Evolutionary conservation across 2,797 vertebrate species (phyloP), one percentile per base, ranked within the genome.

Genomic region (Sylvilagus floridanus): DNA sequence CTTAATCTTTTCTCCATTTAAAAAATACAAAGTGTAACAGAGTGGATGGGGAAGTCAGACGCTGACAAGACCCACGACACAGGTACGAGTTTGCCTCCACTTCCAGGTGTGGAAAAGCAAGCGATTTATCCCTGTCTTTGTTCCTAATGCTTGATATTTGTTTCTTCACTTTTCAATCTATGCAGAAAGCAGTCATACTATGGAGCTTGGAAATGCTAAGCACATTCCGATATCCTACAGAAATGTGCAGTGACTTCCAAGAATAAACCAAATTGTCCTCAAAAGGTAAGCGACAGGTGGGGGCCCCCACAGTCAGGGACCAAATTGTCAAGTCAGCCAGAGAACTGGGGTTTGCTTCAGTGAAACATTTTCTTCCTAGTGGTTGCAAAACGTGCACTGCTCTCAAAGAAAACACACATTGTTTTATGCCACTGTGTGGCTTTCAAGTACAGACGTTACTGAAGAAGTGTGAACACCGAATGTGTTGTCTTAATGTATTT

Each of bases 401-500:
- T 96, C 97, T 97, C 93, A 97, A 93, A 97, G 95, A 97, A 98
- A 97, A 97, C 84, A 95, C 94, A 93, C 86, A 79, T 91, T 97
- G 93, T 95, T 98, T 97, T 73, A 96, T 95, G 97, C 97, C 97
- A 97, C 96, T 32, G 1, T 93, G 98, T 97, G 95, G 96, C 97
- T 97, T 98, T 98, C 97, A 97, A 96, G 90, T 97, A 96, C 86
- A 98, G 97, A 97, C 79, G 60, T 97, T 98, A 97, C 97, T 96
- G 96, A 96, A 94, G 91, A 97, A 97, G 94, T 98, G 97, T 97
- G 98, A 98, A 98, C 97, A 97, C 96, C 97, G 95, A 98, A 98
- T 96, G 95, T 97, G 97, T 98, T 98, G 97, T 98, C 98, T 98
- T 97, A 97, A 98, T 94, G 96, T 96, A 96, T 98, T 98, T 98